These are phyloP conservation scores for Myzus persicae DNA, from an alignment of 1,140 invertebrate genomes.

Conservation along the genomic window DNA sequence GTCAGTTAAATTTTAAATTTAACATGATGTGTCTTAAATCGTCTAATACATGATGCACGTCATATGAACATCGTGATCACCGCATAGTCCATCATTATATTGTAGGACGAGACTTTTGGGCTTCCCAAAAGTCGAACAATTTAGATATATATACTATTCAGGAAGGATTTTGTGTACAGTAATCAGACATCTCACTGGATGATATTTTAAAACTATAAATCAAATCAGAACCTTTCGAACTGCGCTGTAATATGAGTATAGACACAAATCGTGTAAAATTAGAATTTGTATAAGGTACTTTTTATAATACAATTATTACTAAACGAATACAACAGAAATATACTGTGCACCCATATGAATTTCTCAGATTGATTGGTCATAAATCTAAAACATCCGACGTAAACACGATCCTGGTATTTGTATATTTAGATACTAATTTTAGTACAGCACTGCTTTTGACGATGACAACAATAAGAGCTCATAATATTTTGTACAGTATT, in stretches of 20 bases:
- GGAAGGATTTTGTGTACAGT: background rate
- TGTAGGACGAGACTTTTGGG: background rate
- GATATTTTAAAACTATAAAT: background rate
- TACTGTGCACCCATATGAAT: too few species aligned
- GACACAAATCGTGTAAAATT: too few species aligned
- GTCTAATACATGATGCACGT: background rate
- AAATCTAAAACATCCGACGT: too few species aligned
- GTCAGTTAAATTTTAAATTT: background rate
- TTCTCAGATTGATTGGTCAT: too few species aligned
- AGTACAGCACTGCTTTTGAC: too few species aligned
- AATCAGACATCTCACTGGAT: background rate
- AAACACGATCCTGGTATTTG: too few species aligned
- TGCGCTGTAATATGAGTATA: too few species aligned
- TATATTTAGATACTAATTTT: too few species aligned
- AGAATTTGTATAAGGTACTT: too few species aligned
- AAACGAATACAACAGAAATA: too few species aligned
- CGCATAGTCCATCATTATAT: background rate
- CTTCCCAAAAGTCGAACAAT: background rate
- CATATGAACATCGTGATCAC: background rate
- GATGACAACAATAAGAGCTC: background rate
- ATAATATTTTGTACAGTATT: background rate
- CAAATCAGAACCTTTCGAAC: too few species aligned
- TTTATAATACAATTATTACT: too few species aligned
- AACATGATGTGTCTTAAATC: background rate
- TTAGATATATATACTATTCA: background rate